phyloP scores from a whole-genome alignment of 2,113 vertebrate species.

The Trogon surrucura region DNA sequence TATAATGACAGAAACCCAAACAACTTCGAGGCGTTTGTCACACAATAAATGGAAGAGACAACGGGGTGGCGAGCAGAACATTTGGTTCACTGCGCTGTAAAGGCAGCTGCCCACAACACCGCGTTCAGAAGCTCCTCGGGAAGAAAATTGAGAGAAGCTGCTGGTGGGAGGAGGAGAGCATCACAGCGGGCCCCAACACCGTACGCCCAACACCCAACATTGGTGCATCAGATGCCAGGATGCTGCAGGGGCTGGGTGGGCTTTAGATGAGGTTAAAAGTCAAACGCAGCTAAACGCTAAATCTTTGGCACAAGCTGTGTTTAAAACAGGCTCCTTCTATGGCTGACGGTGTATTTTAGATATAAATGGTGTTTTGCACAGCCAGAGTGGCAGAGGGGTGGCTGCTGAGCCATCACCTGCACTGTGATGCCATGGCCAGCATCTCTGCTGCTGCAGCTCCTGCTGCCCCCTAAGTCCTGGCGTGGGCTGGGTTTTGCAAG shows the following conservation, averaged over 20 bases:
- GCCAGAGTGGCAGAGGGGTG: not conserved
- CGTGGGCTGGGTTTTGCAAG: rapidly evolving
- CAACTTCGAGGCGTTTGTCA: not conserved
- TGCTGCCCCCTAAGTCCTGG: rapidly evolving
- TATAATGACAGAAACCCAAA: not conserved
- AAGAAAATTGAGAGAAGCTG: rapidly evolving
- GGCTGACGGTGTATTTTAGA: rapidly evolving
- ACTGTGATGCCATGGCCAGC: rapidly evolving
- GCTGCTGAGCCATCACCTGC: not conserved
- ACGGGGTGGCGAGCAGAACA: rapidly evolving
- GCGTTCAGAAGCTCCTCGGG: not conserved
- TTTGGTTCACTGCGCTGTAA: not conserved
- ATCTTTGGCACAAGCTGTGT: not conserved
- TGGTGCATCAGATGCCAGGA: rapidly evolving
- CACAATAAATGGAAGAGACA: not conserved
- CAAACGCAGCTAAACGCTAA: rapidly evolving
- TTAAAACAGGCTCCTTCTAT: not conserved
- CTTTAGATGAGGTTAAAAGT: not conserved
- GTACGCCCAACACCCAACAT: not conserved
- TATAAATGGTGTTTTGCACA: not conserved
- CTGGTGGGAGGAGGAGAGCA: not conserved
- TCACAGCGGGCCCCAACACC: rapidly evolving
- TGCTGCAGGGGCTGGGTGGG: not conserved
- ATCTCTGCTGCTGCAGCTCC: rapidly evolving
- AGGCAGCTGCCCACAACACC: not conserved